Conservation (phyloP, 2,888 invertebrate species). For the Andrena bucephala region DNA sequence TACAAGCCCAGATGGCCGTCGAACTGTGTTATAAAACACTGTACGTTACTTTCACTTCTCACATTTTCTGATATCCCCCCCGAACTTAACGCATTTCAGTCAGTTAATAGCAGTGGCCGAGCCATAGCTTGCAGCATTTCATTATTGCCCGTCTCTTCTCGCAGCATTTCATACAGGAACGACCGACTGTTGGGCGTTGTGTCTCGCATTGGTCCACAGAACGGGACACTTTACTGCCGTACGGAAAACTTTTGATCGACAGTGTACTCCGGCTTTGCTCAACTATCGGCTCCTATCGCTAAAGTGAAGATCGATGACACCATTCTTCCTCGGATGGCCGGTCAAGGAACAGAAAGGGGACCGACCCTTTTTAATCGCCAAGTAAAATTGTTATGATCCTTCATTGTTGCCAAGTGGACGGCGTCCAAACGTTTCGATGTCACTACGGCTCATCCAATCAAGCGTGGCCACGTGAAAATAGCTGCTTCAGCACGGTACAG, state of each 20-base stretch:
- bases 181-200: slow-evolving; percentile 20
- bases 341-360: slow-evolving; percentile 32
- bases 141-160: neutral
- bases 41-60: no score
- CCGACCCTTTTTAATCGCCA: slow-evolving; percentile 60
- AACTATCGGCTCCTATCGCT: slow-evolving; percentile 32
- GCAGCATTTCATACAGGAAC: neutral
- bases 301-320: slow-evolving; percentile 54
- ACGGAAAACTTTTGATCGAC: slow-evolving; percentile 35
- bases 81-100: no score
- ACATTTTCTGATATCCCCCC: no score
- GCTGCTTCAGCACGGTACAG: slow-evolving; percentile 75
- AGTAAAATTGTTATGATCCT: slow-evolving; percentile 68
- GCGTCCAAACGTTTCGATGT: slow-evolving; percentile 74
- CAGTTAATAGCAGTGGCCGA: neutral
- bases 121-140: neutral
- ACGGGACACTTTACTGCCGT: neutral
- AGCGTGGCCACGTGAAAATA: slow-evolving; percentile 74
- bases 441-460: slow-evolving; percentile 76
- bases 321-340: slow-evolving; percentile 43
- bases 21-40: no score
- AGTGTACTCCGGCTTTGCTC: slow-evolving; percentile 36
- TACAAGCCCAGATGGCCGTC: no score
- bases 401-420: slow-evolving; percentile 76
- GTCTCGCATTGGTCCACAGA: slow-evolving; percentile 8